These are phyloP conservation scores for Lasioglossum vierecki DNA, from an alignment of 2,888 invertebrate genomes.

Conservation along the genomic window DNA sequence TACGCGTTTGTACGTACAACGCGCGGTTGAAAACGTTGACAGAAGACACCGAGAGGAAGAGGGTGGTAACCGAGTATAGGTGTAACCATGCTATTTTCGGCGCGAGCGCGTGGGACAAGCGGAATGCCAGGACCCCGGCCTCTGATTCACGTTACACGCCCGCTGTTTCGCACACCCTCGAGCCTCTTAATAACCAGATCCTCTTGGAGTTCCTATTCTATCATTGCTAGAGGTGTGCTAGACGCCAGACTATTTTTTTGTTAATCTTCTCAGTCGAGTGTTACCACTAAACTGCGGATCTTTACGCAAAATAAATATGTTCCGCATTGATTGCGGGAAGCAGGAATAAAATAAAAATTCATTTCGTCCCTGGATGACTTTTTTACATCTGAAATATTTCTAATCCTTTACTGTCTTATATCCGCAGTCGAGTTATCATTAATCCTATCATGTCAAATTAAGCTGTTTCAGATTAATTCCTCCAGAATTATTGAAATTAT, in stretches of 20 bases:
- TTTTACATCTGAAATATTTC: no score
- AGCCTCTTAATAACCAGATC: neutral
- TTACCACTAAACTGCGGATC: neutral
- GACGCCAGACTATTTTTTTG: neutral
- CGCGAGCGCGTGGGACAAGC: slow-evolving; percentile 61
- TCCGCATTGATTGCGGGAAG: no score
- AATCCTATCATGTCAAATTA: neutral
- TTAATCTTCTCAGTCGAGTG: neutral
- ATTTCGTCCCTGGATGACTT: no score
- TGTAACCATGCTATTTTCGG: slow-evolving; percentile 66
- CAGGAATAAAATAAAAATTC: no score
- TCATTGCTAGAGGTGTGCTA: neutral
- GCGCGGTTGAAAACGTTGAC: slow-evolving; percentile 50
- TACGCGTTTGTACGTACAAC: slow-evolving; percentile 47
- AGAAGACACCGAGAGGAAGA: slow-evolving; percentile 41
- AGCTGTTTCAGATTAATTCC: neutral
- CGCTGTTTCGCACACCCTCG: slow-evolving; percentile 29
- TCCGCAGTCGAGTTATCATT: no score
- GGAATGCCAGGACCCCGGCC: slow-evolving; percentile 52
- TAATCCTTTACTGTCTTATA: no score
- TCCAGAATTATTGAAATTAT: neutral
- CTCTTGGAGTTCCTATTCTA: neutral
- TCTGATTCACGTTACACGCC: slow-evolving; percentile 52
- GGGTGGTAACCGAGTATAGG: slow-evolving; percentile 45
- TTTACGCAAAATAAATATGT: no score